Evolutionary conservation across 2,888 invertebrate species (phyloP).

Genomic region (Agrenia bidenticulata): DNA sequence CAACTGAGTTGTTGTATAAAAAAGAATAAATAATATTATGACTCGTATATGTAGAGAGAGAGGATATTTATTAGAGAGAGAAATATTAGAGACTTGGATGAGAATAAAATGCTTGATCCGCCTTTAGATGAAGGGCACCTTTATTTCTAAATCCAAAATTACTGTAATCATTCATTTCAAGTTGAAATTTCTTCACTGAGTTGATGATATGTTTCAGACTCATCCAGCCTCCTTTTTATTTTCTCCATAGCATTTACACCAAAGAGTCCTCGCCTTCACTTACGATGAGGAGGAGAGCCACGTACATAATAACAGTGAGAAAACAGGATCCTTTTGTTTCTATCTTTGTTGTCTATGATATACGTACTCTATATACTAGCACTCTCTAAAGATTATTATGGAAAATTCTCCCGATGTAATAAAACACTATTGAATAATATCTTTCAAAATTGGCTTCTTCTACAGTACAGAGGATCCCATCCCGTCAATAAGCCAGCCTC

Average conservation of each 20-base stretch:
- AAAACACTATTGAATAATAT: not conserved
- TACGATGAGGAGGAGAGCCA: no score
- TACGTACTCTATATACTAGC: no score
- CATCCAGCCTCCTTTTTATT: slow-evolving; percentile 49
- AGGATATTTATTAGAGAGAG: slow-evolving; percentile 7
- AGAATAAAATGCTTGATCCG: slow-evolving; percentile 51
- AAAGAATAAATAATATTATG: no score
- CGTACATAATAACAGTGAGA: not conserved
- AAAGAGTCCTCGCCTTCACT: no score
- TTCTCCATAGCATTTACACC: slow-evolving; percentile 41
- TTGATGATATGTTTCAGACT: slow-evolving; percentile 53
- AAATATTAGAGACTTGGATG: slow-evolving; percentile 35
- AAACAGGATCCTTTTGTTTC: slow-evolving; percentile 3
- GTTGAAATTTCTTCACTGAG: slow-evolving; percentile 53
- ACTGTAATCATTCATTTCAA: slow-evolving; percentile 54
- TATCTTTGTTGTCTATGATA: not conserved
- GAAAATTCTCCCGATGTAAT: no score
- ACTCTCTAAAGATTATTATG: no score
- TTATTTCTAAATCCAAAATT: slow-evolving; percentile 53
- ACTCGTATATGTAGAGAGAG: not conserved
- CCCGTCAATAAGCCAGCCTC: no score
- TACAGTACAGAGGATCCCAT: no score
- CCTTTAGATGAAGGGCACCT: slow-evolving; percentile 53
- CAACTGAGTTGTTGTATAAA: no score
- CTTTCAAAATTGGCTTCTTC: not conserved